A percentile compares a stretch with the other conserved stretches of the same genome.
Conservation (phyloP, 2,113 vertebrate species). For the Poeciliopsis retropinna region DNA sequence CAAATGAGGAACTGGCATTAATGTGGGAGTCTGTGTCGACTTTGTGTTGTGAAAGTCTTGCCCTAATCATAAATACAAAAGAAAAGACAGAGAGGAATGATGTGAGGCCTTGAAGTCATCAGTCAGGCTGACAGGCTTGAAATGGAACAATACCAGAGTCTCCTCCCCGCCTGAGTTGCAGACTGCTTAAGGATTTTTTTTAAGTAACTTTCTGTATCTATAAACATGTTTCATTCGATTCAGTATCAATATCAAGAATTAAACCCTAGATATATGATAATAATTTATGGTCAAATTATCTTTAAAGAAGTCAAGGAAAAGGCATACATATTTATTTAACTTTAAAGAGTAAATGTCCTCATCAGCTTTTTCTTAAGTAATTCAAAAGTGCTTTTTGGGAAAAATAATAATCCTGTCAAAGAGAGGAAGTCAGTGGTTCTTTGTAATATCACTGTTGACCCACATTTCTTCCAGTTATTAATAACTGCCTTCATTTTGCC, state of each 20-base stretch:
- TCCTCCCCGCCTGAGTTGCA: constrained; percentile 68
- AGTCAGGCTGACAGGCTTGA: constrained; percentile 76
- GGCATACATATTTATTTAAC: no score
- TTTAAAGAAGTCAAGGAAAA: background rate
- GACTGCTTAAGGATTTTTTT: constrained; percentile 65
- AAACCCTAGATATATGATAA: constrained; percentile 27
- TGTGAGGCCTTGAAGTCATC: constrained; percentile 70
- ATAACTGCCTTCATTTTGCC: background rate
- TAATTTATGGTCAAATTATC: background rate
- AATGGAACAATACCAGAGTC: constrained; percentile 73
- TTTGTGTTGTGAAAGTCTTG: constrained; percentile 62
- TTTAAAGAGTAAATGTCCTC: background rate
- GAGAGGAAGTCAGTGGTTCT: no score
- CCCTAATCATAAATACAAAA: constrained; percentile 75
- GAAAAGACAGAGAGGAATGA: constrained; percentile 65
- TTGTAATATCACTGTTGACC: no score
- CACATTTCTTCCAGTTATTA: no score
- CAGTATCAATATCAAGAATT: constrained; percentile 45
- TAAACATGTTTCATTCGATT: constrained; percentile 51
- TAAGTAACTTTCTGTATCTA: constrained; percentile 70
- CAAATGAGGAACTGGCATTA: constrained; percentile 59
- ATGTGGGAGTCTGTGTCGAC: constrained; percentile 39
- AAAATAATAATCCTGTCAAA: no score
- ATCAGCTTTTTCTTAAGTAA: background rate
- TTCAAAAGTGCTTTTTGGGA: no score